These are phyloP conservation scores for Bradypodion pumilum DNA, from an alignment of 2,797 vertebrate genomes.

Conservation along the genomic window DNA sequence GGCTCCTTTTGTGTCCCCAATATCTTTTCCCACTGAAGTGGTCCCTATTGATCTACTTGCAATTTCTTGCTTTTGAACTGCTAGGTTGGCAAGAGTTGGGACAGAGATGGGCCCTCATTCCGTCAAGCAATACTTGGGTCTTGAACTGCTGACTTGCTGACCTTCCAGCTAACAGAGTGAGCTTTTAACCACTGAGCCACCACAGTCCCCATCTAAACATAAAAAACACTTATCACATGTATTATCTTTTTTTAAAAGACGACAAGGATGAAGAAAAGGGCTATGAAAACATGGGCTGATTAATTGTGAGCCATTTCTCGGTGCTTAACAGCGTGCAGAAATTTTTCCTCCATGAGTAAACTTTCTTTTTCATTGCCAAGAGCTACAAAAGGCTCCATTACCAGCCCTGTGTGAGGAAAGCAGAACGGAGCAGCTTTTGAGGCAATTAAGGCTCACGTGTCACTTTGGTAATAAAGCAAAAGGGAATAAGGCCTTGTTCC, in stretches of 20 bases:
- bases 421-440: neutral
- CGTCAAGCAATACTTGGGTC: no score
- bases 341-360: slow-evolving; percentile 57
- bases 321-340: slow-evolving; percentile 43
- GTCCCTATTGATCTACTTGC: no score
- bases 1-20: no score
- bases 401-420: slow-evolving; percentile 9
- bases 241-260: slow-evolving; percentile 20
- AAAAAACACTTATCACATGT: slow-evolving; percentile 43
- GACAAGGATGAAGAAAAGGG: slow-evolving; percentile 7
- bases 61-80: no score
- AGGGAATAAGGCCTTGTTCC: neutral
- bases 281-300: slow-evolving; percentile 53
- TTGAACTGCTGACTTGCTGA: no score
- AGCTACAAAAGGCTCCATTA: slow-evolving; percentile 47
- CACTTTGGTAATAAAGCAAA: neutral
- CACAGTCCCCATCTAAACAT: no score
- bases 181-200: no score
- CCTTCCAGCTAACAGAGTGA: no score
- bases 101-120: no score
- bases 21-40: no score
- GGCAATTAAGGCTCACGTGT: slow-evolving; percentile 46
- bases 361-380: slow-evolving; percentile 55
- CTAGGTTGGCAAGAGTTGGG: no score
- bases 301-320: slow-evolving; percentile 50